These are phyloP conservation scores for Amphipyra tragopoginis DNA, from an alignment of 2,888 invertebrate genomes.

Conservation along the genomic window DNA sequence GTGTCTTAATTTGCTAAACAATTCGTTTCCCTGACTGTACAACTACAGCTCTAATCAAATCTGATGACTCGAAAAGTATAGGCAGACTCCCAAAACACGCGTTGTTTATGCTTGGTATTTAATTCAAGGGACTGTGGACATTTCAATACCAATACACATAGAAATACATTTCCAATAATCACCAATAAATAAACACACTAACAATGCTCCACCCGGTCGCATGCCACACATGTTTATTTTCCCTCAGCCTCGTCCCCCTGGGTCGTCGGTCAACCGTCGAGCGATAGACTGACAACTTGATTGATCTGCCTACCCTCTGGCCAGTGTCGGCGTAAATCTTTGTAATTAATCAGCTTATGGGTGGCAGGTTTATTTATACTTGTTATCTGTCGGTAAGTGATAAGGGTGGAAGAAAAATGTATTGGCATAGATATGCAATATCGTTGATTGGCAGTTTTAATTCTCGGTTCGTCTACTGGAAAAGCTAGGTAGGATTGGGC, in stretches of 20 bases:
- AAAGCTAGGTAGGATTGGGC: no score
- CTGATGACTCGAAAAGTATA: no score
- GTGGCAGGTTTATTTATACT: slow-evolving; percentile 43
- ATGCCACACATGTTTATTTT: slow-evolving; percentile 50
- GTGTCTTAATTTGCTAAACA: no score
- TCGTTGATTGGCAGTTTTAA: slow-evolving; percentile 3
- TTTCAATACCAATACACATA: no score
- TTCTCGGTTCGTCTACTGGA: slow-evolving; percentile 1
- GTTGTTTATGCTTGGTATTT: no score
- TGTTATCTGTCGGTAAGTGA: slow-evolving; percentile 8
- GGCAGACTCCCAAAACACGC: no score
- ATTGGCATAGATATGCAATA: slow-evolving; percentile 7
- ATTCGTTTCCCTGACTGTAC: no score
- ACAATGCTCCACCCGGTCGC: slow-evolving; percentile 7
- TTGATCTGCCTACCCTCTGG: slow-evolving; percentile 60
- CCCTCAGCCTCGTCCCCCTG: slow-evolving; percentile 39
- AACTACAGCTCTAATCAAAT: no score
- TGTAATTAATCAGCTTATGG: slow-evolving; percentile 53
- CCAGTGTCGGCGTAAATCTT: slow-evolving; percentile 47
- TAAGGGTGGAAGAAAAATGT: slow-evolving; percentile 26
- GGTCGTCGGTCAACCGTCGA: slow-evolving; percentile 55
- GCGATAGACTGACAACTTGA: slow-evolving; percentile 65
- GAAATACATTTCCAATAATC: no score
- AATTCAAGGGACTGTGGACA: no score
- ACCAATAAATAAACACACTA: slow-evolving; percentile 18